Percentiles rank a stretch among this genome's conserved stretches.
Evolutionary conservation across 2,797 vertebrate species (phyloP).

Genomic region (Sylvilagus floridanus): DNA sequence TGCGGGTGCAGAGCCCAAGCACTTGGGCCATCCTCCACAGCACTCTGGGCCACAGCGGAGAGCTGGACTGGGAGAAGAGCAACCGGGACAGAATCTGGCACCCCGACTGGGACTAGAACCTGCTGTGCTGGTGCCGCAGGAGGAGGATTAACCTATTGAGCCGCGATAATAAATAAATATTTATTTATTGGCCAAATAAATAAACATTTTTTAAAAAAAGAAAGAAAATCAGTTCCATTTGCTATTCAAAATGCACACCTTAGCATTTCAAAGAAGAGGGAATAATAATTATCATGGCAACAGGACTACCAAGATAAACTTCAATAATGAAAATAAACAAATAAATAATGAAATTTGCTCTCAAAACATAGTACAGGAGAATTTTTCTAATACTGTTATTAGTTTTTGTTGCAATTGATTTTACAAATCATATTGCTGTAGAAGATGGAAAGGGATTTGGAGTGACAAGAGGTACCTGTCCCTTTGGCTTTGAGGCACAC

Average conservation of each 20-base stretch:
- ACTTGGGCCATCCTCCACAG: no score
- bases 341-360: constrained; percentile 7
- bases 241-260: neutral
- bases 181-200: no score
- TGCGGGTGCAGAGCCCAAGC: no score
- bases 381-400: neutral
- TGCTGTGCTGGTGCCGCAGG: no score
- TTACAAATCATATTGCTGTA: neutral
- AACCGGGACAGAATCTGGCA: no score
- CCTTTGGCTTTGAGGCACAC: neutral
- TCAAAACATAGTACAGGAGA: neutral
- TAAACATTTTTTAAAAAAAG: no score
- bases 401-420: neutral
- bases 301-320: neutral
- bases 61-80: no score
- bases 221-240: neutral
- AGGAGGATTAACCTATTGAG: no score
- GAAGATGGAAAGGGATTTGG: neutral
- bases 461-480: neutral
- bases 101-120: no score
- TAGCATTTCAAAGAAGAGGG: neutral
- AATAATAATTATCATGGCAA: neutral
- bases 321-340: constrained; percentile 28
- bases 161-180: no score
- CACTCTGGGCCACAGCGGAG: no score